Evolutionary conservation across 2,888 invertebrate species (phyloP).

Genomic region (Cylindroiulus punctatus): DNA sequence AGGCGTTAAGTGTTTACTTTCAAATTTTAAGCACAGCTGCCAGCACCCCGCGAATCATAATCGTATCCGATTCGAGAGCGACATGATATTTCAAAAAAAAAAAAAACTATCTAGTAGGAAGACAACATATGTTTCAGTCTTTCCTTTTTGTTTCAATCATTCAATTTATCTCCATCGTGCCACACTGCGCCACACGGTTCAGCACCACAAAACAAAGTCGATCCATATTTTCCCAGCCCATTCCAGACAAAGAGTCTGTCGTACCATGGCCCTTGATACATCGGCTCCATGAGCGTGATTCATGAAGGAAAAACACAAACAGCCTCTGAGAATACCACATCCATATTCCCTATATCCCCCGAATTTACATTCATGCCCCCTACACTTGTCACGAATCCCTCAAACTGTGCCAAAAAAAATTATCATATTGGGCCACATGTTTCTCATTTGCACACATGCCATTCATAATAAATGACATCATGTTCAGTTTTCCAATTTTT

Average conservation of each 20-base stretch:
- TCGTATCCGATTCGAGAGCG: constrained; percentile 3
- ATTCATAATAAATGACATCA: constrained; percentile 18
- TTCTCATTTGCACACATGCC: constrained; percentile 18
- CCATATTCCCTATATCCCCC: background rate
- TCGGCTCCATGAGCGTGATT: background rate
- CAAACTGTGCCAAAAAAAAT: background rate
- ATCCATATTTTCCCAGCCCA: background rate
- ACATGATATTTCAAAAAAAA: background rate
- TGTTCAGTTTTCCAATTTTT: constrained; percentile 12
- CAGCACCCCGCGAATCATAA: background rate
- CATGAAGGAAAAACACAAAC: background rate
- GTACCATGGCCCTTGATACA: background rate
- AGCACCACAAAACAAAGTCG: constrained; percentile 4
- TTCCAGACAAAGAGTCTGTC: background rate
- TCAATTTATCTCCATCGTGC: background rate
- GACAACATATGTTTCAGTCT: constrained; percentile 18
- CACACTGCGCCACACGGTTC: background rate
- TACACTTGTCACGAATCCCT: background rate
- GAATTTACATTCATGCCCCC: background rate
- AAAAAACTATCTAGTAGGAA: background rate
- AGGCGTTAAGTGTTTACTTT: constrained; percentile 18
- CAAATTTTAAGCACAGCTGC: constrained; percentile 10
- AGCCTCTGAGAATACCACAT: background rate
- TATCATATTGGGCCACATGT: constrained; percentile 18
- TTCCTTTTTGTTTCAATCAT: constrained; percentile 1